These are phyloP conservation scores for zebrafish (Danio rerio) DNA, from an alignment of 2,113 vertebrate genomes.

Conservation along the genomic window DNA sequence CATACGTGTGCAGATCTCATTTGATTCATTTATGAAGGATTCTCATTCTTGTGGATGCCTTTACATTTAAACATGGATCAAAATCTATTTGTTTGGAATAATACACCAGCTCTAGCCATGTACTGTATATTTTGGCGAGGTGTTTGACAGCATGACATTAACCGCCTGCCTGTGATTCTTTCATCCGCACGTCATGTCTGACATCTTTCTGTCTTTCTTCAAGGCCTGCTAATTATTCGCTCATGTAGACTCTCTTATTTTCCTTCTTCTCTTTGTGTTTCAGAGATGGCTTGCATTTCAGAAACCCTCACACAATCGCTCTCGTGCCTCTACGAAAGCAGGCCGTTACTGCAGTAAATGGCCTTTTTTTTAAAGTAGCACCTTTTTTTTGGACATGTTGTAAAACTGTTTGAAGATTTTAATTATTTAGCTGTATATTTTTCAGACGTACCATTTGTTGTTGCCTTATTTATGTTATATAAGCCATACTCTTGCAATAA, in stretches of 20 bases:
- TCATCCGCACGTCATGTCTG: slow-evolving; percentile 32
- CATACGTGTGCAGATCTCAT: too few relatives aligned
- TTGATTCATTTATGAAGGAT: too few relatives aligned
- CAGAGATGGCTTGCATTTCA: slow-evolving; percentile 78
- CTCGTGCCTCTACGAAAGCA: slow-evolving; percentile 51
- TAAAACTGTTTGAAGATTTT: slow-evolving; percentile 74
- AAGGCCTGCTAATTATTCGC: slow-evolving; percentile 4
- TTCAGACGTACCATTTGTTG: slow-evolving; percentile 75
- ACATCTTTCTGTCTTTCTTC: slow-evolving; percentile 59
- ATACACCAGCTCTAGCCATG: too few relatives aligned
- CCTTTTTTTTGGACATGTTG: slow-evolving; percentile 59
- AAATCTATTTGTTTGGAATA: too few relatives aligned
- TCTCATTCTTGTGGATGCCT: too few relatives aligned
- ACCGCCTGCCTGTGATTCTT: not conserved
- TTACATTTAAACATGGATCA: too few relatives aligned
- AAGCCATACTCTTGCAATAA: slow-evolving; percentile 83
- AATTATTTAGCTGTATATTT: slow-evolving; percentile 79
- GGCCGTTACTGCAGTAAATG: slow-evolving; percentile 53
- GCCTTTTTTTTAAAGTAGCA: slow-evolving; percentile 50
- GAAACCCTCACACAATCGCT: slow-evolving; percentile 72
- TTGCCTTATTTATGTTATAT: slow-evolving; percentile 79
- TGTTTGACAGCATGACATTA: slow-evolving; percentile 26
- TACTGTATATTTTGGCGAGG: not conserved
- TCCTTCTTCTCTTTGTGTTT: slow-evolving; percentile 77
- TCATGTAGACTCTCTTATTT: not conserved